Percentiles rank a stretch among this genome's conserved stretches.
Conservation (phyloP, 2,888 invertebrate species). For the Mycalesis mineus region DNA sequence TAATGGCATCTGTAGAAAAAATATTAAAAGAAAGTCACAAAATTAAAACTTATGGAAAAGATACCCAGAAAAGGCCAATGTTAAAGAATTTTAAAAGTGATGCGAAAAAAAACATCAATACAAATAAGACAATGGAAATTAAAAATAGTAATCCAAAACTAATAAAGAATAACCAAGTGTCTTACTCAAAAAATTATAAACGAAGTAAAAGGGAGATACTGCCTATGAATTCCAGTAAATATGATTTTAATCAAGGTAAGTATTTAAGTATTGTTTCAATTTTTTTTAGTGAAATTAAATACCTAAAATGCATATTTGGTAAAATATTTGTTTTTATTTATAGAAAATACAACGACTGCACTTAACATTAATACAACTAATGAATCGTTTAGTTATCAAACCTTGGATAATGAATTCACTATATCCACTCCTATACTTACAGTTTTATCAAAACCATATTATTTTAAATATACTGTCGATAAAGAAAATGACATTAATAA, state of each 20-base stretch:
- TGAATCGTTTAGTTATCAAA: neutral
- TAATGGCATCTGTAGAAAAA: conserved; percentile 41
- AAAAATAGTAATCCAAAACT: neutral
- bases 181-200: neutral
- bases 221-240: neutral
- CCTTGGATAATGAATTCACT: neutral
- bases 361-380: neutral
- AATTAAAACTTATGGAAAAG: conserved; percentile 25
- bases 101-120: conserved; percentile 13
- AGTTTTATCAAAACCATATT: neutral
- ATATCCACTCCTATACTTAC: neutral
- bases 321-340: neutral
- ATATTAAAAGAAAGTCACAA: conserved; percentile 37
- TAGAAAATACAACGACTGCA: neutral
- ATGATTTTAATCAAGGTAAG: conserved; percentile 1
- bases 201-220: conserved; percentile 3
- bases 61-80: conserved; percentile 32
- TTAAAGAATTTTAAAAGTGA: conserved; percentile 22
- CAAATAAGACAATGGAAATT: conserved; percentile 35
- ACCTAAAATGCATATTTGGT: neutral
- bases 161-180: conserved; percentile 5
- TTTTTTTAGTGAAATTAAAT: neutral
- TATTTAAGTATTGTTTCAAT: neutral
- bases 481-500: neutral
- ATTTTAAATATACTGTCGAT: conserved; percentile 17